Evolutionary conservation across 2,888 invertebrate species (phyloP), one percentile per base, ranked within the genome.

Genomic region (Alloplasta piceator): DNA sequence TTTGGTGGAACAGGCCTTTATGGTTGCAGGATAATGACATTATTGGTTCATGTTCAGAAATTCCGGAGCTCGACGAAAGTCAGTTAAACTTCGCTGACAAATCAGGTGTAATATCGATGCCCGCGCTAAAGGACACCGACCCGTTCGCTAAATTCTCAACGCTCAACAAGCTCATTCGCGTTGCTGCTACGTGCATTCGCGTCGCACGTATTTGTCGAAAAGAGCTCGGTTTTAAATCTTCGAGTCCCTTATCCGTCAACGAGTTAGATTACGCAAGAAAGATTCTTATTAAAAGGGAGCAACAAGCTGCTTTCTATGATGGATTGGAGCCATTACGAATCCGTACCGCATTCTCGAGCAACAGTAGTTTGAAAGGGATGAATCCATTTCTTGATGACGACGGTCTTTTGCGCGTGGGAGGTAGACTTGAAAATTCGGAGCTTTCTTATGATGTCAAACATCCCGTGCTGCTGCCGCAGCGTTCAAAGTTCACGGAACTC

Each of bases 341-440:
- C 0, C 1, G 12, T 14, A n/a, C 41, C 7, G 10, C 26, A 1
- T 5, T 75, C 9, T 55, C 67, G 0, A 50, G n/a, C 12, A 78
- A 60, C 9, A 71, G 58, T 16, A 43, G 26, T 1, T 26, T 70
- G 14, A 16, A 43, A 9, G 26, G 36, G 0, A 43, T 83, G 12
- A 6, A 26, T 26, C 26, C 26, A 26, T 26, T 26, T 26, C 26
- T 26, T 1, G 26, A 26, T 26, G 3, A 26, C 26, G 26, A 26
- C 26, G 26, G 26, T 26, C 16, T 85, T 4, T 16, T 85, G 9
- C 64, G 82, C 60, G 83, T 85, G 0, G 63, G 63, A 0, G 41
- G 63, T 5, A 43, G 63, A 46, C 26, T 63, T 1, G 6, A 84
- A 5, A 77, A 71, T 56, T 80, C 78, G 41, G 85, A 84, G 41